Conservation (phyloP, 2,113 vertebrate species). For the Cromileptes altivelis region DNA sequence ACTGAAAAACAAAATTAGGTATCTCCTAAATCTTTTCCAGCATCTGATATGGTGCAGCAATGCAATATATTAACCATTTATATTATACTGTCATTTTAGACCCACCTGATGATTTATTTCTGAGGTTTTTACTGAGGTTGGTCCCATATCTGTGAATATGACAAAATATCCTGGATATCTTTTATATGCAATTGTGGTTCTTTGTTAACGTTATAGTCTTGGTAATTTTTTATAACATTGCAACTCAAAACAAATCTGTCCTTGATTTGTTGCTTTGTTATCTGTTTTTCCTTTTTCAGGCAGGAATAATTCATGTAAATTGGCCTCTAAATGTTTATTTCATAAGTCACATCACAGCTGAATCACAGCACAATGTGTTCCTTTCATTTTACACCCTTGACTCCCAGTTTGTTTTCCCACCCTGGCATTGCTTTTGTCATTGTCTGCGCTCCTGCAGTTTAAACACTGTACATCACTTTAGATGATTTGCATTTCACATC, state of each 20-base stretch:
- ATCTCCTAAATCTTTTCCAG: background rate
- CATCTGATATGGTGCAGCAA: background rate
- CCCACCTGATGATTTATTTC: background rate
- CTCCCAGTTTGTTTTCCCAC: constrained; percentile 1
- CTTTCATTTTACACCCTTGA: background rate
- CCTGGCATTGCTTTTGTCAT: background rate
- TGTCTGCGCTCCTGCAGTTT: background rate
- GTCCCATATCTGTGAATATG: background rate
- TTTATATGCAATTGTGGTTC: background rate
- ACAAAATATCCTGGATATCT: background rate
- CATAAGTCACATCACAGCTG: constrained; percentile 2
- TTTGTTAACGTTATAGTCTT: background rate
- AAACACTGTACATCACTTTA: background rate
- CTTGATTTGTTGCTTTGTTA: background rate
- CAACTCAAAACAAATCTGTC: background rate
- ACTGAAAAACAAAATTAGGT: background rate
- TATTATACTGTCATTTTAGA: background rate
- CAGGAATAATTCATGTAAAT: background rate
- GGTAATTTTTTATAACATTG: background rate
- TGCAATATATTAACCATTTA: background rate
- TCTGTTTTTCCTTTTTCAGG: background rate
- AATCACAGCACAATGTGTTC: constrained; percentile 1
- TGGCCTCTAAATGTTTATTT: background rate
- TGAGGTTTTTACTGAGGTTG: background rate
- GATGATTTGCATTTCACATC: constrained; percentile 28